Evolutionary conservation across 2,888 invertebrate species (phyloP).

Genomic region (Oscheius sp.): DNA sequence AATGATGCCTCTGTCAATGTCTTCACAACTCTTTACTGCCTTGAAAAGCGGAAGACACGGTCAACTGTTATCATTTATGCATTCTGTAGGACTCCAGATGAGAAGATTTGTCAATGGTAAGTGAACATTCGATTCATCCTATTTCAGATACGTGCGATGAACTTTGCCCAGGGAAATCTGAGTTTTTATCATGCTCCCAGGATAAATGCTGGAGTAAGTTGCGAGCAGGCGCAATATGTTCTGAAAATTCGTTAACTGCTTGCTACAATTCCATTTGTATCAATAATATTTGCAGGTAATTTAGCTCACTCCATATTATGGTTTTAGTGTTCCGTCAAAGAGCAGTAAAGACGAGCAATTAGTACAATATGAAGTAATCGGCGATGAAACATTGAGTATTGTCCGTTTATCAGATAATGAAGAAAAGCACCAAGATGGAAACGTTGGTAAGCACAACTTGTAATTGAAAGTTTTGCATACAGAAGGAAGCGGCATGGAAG

Average conservation of each 20-base stretch:
- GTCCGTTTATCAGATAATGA: background rate
- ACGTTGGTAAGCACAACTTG: background rate
- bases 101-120: conserved; percentile 11
- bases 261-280: conserved; percentile 21
- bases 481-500: conserved; percentile 6
- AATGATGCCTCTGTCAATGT: background rate
- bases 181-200: conserved; percentile 4
- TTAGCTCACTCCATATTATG: background rate
- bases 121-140: background rate
- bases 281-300: conserved; percentile 23
- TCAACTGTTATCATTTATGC: conserved; percentile 10
- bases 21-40: conserved; percentile 2
- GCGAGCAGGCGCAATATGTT: conserved; percentile 6
- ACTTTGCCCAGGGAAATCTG: background rate
- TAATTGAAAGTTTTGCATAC: background rate
- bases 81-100: conserved; percentile 15
- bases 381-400: background rate
- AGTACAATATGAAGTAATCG: background rate
- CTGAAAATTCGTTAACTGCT: background rate
- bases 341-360: background rate
- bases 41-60: background rate
- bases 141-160: conserved; percentile 1
- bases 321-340: background rate
- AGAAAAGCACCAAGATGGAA: no score
- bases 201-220: conserved; percentile 3